Base-by-base conservation (phyloP, 2,888 invertebrate species). In the Troglohyphantes excavatus region DNA sequence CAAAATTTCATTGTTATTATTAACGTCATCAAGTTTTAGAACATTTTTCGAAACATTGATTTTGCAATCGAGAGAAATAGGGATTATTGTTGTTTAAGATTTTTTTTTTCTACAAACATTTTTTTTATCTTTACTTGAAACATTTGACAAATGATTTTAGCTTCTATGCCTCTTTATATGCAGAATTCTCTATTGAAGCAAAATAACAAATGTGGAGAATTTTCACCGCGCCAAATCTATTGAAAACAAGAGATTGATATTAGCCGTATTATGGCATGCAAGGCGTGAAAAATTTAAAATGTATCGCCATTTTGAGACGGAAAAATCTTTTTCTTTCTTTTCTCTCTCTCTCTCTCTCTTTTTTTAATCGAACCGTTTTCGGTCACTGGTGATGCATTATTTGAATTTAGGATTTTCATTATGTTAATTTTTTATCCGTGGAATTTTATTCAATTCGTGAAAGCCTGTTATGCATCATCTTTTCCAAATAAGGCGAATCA, bases 371-470 rank as follows among this genome's bases (percentile, higher is more conserved):
- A 76, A 90, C 83, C 46, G 72, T 90, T 90, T 85, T 84, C 90
- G 90, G 90, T 90, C 90, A 90, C 85, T 90, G 84, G 90, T 90
- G 90, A 90, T 90, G 67, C 65, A 90, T 90, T 85, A 83, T 90
- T 90, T 90, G 85, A 90, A 85, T 89, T 89, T 89, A 89, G 82
- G 88, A 89, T 89, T 89, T 89, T 89, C 88, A 89, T 89, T 89
- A 89, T 89, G 82, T 65, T 79, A 87, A 82, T 88, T 88, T 87
- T 88, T 88, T 88, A 75, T 75, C 81, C 39, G 43, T 82, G 19
- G 75, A 72, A 81, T 88, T 81, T 81, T 73, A 75, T 88, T 88
- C 73, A 81, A 81, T 81, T 81, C 81, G 29, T 61, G 26, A 27
- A 63, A 39, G 76, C 17, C 67, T 27, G 76, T 27, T 59, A 89